Evolutionary conservation across 2,113 vertebrate genomes (phyloP), one percentile per base, ranked within the genome.

Genomic region (Cyprinus carpio): DNA sequence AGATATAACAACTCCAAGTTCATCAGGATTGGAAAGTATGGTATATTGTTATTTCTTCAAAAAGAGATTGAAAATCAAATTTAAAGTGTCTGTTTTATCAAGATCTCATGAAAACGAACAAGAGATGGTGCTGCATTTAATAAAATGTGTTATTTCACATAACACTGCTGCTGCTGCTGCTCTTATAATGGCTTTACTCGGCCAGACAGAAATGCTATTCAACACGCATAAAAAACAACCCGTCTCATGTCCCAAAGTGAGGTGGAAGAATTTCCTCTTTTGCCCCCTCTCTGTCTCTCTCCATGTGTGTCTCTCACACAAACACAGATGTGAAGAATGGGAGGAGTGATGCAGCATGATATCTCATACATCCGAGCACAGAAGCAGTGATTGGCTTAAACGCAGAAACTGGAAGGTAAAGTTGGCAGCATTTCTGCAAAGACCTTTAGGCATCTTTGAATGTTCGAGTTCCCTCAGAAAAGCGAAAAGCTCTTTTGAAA

Each of bases 201-300:
- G 6, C 23, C 75, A 62, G 34, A 80, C 34, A 80, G 56, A 43
- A 80, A 64, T 2, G 15, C 58, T 64, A n/a, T 43, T 27, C 25
- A 18, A 27, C n/a, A 46, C 7, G 7, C 20, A 60, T 15, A 15
- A 64, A 80, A 62, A 79, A 78, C 75, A 78, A 78, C 54, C 18
- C 49, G 29, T 83, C 65, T 56, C 62, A 64, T 75, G 37, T 87
- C 27, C 80, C 78, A 85, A 40, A 81, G 84, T 75, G 84, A 80
- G 81, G 87, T 81, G 87, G 84, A 88, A 81, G 76, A 88, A 88
- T 75, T 86, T 82, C 83, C 83, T 87, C 80, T 80, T 75, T 88
- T 76, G 1, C 74, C 76, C 77, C 23, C 56, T 74, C 79, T 87
- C 8, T 51, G 34, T 88, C 65, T 67, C 69, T 69, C 16, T 84